Percentiles rank a stretch among this genome's conserved stretches.
Evolutionary conservation across 30 jellyfish, hydroid and myxozoan species (phyloP).

Genomic region (Sanderia malayensis): DNA sequence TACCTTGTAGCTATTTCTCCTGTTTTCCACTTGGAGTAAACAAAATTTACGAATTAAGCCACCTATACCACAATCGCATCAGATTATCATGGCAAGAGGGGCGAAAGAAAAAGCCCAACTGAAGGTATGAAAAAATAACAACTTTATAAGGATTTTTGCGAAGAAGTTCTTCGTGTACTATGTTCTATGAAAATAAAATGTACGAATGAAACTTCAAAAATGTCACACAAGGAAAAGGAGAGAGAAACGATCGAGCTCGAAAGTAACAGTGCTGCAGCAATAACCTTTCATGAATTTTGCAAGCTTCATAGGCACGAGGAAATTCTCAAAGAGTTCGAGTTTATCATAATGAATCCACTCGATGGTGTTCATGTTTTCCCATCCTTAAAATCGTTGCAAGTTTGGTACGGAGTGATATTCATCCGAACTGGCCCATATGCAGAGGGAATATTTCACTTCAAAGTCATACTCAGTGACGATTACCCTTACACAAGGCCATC

Average conservation of each 20-base stretch:
- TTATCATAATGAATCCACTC: slow-evolving; percentile 32
- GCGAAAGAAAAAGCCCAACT: background rate
- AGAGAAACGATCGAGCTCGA: background rate
- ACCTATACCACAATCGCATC: too few relatives aligned
- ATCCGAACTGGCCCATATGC: slow-evolving; percentile 80
- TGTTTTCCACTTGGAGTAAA: too few relatives aligned
- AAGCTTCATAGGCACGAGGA: slow-evolving; percentile 54
- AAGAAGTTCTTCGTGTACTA: too few relatives aligned
- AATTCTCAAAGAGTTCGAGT: slow-evolving; percentile 57
- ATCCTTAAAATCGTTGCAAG: slow-evolving; percentile 72
- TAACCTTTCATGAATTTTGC: slow-evolving; percentile 46
- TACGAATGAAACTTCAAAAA: too few relatives aligned
- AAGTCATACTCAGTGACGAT: slow-evolving; percentile 62
- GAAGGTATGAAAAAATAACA: background rate
- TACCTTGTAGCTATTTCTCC: too few relatives aligned
- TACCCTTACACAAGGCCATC: slow-evolving; percentile 76
- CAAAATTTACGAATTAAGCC: too few relatives aligned
- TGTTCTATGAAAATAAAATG: too few relatives aligned
- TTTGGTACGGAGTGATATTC: slow-evolving; percentile 90
- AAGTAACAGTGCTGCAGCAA: background rate
- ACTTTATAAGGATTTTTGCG: background rate
- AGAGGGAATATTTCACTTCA: slow-evolving; percentile 87
- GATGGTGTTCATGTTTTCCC: slow-evolving; percentile 91
- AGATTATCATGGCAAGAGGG: background rate
- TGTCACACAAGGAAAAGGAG: background rate